Evolutionary conservation across 2,888 invertebrate species (phyloP).

Genomic region (Melieria omissa): DNA sequence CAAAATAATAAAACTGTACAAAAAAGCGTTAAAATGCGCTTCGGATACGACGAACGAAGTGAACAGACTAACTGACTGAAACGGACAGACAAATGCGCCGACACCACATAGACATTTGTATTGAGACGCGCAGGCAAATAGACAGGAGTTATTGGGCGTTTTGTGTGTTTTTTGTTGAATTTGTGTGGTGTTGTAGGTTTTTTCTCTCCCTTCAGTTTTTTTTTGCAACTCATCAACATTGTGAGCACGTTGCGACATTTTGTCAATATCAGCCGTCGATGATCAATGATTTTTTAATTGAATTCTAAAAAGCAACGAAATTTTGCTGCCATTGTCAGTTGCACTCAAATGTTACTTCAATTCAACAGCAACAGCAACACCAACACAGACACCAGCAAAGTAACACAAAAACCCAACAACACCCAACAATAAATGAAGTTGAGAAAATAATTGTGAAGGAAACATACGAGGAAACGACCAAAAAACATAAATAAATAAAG

Average conservation of each 20-base stretch:
- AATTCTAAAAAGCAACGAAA: slow-evolving; percentile 52
- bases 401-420: slow-evolving; percentile 17
- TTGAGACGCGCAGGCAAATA: too few relatives aligned
- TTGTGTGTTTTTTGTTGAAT: too few relatives aligned
- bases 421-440: too few relatives aligned
- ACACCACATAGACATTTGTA: too few relatives aligned
- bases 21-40: slow-evolving; percentile 4
- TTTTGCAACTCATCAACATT: slow-evolving; percentile 61
- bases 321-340: neutral
- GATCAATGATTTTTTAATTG: slow-evolving; percentile 65
- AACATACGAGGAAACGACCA: slow-evolving; percentile 36
- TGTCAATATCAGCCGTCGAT: slow-evolving; percentile 62
- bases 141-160: too few relatives aligned
- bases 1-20: too few relatives aligned
- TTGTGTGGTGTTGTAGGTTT: neutral
- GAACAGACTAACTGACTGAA: neutral
- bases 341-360: too few relatives aligned
- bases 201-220: slow-evolving; percentile 21
- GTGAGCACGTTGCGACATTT: slow-evolving; percentile 66
- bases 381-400: too few relatives aligned
- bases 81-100: neutral
- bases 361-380: too few relatives aligned
- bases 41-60: neutral
- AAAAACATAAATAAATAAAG: slow-evolving; percentile 19
- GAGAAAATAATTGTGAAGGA: neutral